Conservation (phyloP, 1,140 invertebrate genomes). For the Brachionus plicatilis region DNA sequence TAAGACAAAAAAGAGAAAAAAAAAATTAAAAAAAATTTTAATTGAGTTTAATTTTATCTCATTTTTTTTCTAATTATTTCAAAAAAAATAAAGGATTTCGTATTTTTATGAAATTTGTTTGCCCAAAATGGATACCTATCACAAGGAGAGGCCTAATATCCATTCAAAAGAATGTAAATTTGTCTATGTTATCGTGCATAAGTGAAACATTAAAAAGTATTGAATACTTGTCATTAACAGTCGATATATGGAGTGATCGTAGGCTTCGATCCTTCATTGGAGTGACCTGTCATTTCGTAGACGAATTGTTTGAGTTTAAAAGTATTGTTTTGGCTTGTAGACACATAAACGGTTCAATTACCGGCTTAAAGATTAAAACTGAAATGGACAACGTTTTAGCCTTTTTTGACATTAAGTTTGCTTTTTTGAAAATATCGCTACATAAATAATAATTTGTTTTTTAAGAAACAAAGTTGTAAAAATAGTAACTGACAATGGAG, state of each 20-base stretch:
- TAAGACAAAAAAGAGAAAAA: no score
- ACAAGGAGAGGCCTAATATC: no score
- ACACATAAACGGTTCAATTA: neutral
- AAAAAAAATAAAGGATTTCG: neutral
- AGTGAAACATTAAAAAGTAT: neutral
- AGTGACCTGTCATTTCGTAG: neutral
- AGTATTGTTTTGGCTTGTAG: neutral
- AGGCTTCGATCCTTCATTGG: neutral
- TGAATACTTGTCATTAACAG: neutral
- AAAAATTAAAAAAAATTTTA: no score
- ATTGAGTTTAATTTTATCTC: no score
- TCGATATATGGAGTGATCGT: neutral
- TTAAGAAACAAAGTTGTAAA: neutral
- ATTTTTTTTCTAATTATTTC: no score
- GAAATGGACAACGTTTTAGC: neutral
- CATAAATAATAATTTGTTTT: neutral
- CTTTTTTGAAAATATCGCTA: neutral
- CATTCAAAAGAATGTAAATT: no score
- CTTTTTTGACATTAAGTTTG: neutral
- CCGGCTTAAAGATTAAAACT: neutral
- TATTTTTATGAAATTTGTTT: neutral
- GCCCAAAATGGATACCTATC: no score
- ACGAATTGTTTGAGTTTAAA: neutral
- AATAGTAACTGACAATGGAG: neutral
- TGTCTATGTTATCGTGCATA: neutral